Percentiles rank a stretch among this genome's conserved stretches.
These are phyloP conservation scores for Telmatherina bonti DNA, from an alignment of 2,797 vertebrate species.

Conservation along the genomic window DNA sequence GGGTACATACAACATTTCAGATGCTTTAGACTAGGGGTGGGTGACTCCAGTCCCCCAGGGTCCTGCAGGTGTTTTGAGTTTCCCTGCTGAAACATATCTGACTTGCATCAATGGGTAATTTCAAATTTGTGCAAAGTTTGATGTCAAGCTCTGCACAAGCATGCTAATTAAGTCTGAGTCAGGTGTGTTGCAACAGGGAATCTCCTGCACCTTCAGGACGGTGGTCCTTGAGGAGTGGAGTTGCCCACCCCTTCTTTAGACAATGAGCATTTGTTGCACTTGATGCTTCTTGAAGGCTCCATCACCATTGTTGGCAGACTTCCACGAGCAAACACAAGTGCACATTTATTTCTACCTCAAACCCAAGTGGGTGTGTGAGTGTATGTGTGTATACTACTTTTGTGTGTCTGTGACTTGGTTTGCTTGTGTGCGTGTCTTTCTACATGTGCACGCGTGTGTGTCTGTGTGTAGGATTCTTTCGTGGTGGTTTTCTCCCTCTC, in stretches of 20 bases:
- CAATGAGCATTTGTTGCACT: constrained; percentile 2
- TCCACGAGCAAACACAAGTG: constrained; percentile 9
- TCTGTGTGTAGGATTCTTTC: constrained; percentile 86
- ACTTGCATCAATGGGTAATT: no score
- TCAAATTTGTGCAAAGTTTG: no score
- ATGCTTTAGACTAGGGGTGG: background rate
- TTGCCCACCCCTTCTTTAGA: no score
- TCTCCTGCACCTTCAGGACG: no score
- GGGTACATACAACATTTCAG: background rate
- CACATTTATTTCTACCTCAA: constrained; percentile 43
- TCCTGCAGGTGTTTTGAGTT: no score
- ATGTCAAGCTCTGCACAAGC: no score
- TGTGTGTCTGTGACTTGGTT: constrained; percentile 60
- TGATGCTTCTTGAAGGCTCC: background rate
- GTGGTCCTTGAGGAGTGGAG: no score
- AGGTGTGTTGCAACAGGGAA: no score
- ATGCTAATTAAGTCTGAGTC: no score
- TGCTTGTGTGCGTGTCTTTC: constrained; percentile 52
- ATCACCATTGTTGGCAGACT: background rate
- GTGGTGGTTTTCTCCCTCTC: constrained; percentile 89
- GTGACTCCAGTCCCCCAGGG: no score
- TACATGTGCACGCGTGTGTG: constrained; percentile 30
- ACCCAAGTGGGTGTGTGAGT: constrained; percentile 48
- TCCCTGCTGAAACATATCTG: no score
- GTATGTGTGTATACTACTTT: constrained; percentile 59